These are phyloP conservation scores for Myiopsitta monachus DNA, from an alignment of 2,113 vertebrate species.

Conservation along the genomic window DNA sequence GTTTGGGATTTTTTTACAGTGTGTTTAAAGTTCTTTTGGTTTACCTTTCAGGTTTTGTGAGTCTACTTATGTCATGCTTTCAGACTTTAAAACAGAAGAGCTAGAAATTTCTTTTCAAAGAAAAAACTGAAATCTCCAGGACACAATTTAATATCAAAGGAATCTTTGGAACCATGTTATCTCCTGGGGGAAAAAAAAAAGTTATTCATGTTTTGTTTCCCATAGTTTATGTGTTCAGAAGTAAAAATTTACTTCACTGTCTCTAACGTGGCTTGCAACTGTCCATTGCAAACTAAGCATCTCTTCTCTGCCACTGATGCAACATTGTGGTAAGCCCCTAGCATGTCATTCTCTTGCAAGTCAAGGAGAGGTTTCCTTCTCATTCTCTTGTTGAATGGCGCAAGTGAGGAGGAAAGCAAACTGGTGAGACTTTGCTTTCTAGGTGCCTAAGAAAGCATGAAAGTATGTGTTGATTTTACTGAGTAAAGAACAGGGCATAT, in stretches of 20 bases:
- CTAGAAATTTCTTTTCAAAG: neutral
- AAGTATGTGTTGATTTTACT: neutral
- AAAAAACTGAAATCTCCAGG: neutral
- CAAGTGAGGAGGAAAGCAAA: neutral
- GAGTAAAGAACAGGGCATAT: neutral
- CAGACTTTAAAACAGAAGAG: neutral
- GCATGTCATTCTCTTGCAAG: neutral
- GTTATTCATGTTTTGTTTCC: neutral
- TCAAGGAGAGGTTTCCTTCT: neutral
- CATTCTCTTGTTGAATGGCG: neutral
- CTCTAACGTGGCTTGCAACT: neutral
- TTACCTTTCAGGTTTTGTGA: neutral
- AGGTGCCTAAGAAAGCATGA: neutral
- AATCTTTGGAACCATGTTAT: neutral
- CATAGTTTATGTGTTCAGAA: neutral
- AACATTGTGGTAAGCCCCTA: neutral
- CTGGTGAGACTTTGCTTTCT: neutral
- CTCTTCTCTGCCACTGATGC: fast-evolving
- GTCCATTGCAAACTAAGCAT: fast-evolving
- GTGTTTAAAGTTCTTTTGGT: neutral
- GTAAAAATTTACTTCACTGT: neutral
- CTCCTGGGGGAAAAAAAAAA: neutral
- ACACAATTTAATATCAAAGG: neutral
- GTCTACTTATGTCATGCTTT: neutral
- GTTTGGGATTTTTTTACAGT: neutral